A percentile compares a stretch with the other conserved stretches of the same genome.
These are phyloP conservation scores for Dolichallabes microphthalmus DNA, from an alignment of 2,113 vertebrate genomes.

Conservation along the genomic window DNA sequence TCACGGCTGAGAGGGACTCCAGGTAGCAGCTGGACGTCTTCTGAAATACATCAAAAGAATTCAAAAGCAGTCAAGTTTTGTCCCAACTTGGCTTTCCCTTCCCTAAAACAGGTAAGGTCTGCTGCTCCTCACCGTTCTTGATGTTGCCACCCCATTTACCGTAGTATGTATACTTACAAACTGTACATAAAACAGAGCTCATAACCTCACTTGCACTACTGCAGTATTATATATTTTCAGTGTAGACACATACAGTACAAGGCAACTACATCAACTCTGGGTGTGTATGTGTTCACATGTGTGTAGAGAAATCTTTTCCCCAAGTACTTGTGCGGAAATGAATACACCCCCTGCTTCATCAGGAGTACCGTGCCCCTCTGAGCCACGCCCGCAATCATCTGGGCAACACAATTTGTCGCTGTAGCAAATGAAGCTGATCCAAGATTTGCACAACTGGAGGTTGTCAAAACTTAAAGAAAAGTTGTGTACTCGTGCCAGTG, in stretches of 20 bases:
- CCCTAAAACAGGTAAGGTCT: conserved; percentile 65
- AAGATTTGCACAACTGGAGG: background rate
- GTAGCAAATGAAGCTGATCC: background rate
- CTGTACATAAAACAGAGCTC: too few relatives aligned
- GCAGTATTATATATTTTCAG: too few relatives aligned
- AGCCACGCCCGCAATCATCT: background rate
- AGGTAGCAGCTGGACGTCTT: conserved; percentile 14
- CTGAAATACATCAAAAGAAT: too few relatives aligned
- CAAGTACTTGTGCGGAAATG: too few relatives aligned
- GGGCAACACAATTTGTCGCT: background rate
- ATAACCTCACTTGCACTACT: too few relatives aligned
- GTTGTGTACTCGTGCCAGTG: background rate
- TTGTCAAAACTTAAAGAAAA: background rate
- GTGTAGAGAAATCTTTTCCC: too few relatives aligned
- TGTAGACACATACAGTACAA: too few relatives aligned
- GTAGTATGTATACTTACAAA: too few relatives aligned
- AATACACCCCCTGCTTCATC: too few relatives aligned
- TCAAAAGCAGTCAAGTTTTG: conserved; percentile 20
- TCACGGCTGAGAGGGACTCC: conserved; percentile 14
- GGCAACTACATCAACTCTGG: too few relatives aligned
- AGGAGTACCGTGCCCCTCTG: background rate
- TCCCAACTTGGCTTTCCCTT: conserved; percentile 1
- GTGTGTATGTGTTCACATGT: too few relatives aligned
- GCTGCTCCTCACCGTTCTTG: conserved; percentile 54
- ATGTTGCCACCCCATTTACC: conserved; percentile 19